phyloP scores from a whole-genome alignment of 2,113 vertebrate genomes.

The Fukomys damarensis region DNA sequence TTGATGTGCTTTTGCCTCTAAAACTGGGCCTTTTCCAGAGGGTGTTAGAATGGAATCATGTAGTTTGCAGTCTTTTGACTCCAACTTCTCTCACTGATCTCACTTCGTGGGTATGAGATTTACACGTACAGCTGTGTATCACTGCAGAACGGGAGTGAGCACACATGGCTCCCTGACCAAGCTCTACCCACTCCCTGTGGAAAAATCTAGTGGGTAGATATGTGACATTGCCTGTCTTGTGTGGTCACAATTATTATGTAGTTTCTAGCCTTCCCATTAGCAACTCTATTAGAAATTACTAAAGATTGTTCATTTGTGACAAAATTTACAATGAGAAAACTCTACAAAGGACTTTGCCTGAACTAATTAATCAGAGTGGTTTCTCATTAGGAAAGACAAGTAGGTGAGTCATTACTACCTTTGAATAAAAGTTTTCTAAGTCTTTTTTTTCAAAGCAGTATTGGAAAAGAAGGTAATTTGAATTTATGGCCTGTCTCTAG shows the following conservation, averaged over 20 bases:
- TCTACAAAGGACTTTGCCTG: not conserved
- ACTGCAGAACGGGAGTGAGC: not conserved
- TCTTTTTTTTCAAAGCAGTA: constrained; percentile 26
- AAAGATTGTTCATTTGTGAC: constrained; percentile 13
- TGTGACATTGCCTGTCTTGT: not conserved
- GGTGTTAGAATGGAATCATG: not conserved
- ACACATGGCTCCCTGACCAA: too few species aligned
- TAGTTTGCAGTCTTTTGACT: not conserved
- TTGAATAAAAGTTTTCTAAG: not conserved
- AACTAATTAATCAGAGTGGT: constrained; percentile 9
- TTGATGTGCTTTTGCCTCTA: not conserved
- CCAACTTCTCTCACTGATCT: not conserved
- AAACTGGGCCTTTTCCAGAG: not conserved
- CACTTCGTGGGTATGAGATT: not conserved
- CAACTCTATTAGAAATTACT: constrained; percentile 37
- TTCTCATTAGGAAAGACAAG: constrained; percentile 23
- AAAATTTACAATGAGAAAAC: constrained; percentile 20
- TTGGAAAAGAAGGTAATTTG: constrained; percentile 56
- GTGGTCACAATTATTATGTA: not conserved
- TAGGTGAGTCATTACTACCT: not conserved
- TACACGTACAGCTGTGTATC: not conserved
- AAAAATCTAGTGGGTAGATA: not conserved
- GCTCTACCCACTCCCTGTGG: not conserved
- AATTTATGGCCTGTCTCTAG: constrained; percentile 56
- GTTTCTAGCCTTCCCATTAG: not conserved